A percentile compares a stretch with the other conserved stretches of the same genome.
Evolutionary conservation across 64 coral and sea anemone genomes (phyloP).

Genomic region (Montipora cactus): DNA sequence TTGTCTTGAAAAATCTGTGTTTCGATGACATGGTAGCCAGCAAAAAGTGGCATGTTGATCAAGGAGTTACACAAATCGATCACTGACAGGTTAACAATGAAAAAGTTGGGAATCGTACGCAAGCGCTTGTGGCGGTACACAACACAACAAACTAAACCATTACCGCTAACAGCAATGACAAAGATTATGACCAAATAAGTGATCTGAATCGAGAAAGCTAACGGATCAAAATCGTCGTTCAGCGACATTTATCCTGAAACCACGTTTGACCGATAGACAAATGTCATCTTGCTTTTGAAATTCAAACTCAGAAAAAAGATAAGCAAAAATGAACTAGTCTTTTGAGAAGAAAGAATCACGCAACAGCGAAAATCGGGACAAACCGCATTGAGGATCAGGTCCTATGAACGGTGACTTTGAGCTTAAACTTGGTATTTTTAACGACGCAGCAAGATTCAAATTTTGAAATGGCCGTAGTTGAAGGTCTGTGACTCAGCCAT

Average conservation of each 20-base stretch:
- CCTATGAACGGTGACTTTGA: no score
- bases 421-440: no score
- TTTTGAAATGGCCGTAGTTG: no score
- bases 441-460: no score
- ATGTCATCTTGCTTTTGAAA: no score
- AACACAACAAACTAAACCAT: conserved; percentile 19
- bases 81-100: conserved; percentile 42
- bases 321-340: no score
- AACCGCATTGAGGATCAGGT: no score
- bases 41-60: conserved; percentile 50
- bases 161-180: conserved; percentile 15
- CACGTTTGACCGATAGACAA: not conserved
- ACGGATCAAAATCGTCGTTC: no score
- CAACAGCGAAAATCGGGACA: no score
- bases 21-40: not conserved
- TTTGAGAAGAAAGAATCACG: no score
- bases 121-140: not conserved
- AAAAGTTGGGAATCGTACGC: conserved; percentile 39
- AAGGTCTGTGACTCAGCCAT: no score
- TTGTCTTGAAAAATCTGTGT: not conserved
- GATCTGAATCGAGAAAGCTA: not conserved
- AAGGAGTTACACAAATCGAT: conserved; percentile 24
- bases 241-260: not conserved
- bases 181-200: conserved; percentile 14
- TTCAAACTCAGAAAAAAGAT: no score